These are phyloP conservation scores for Ennomos erosarius DNA, from an alignment of 2,888 invertebrate species.

Conservation along the genomic window DNA sequence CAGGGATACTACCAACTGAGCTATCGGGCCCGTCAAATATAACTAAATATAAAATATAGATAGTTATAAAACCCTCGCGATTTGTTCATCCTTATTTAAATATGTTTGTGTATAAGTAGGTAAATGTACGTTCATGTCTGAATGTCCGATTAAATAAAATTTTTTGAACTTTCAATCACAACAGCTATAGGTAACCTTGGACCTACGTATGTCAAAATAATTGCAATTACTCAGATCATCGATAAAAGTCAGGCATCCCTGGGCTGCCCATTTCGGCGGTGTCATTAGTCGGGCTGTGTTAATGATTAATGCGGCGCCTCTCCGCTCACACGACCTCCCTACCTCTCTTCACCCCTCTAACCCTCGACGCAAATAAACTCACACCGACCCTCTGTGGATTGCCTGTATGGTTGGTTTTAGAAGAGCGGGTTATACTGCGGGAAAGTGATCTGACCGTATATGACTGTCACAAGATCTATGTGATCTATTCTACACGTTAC, in stretches of 20 bases:
- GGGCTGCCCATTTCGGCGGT: conserved; percentile 76
- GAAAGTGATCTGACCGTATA: background rate
- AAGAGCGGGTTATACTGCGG: background rate
- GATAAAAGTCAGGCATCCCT: conserved; percentile 55
- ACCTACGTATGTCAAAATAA: background rate
- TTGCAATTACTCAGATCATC: conserved; percentile 50
- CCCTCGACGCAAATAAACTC: conserved; percentile 75
- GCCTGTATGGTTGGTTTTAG: conserved; percentile 6
- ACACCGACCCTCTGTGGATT: conserved; percentile 57
- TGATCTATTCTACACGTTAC: too few relatives aligned
- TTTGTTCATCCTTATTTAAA: too few relatives aligned
- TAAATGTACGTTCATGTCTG: too few relatives aligned
- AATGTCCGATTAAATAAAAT: too few relatives aligned
- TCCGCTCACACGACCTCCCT: conserved; percentile 64
- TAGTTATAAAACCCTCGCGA: too few relatives aligned
- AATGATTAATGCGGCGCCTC: conserved; percentile 84
- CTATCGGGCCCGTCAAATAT: too few relatives aligned
- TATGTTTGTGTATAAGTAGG: too few relatives aligned
- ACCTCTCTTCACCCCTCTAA: conserved; percentile 43
- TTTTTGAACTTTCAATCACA: too few relatives aligned
- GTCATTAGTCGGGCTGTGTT: conserved; percentile 84
- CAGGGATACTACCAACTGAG: too few relatives aligned
- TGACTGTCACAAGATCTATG: too few relatives aligned
- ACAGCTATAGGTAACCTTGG: too few relatives aligned
- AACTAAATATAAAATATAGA: too few relatives aligned